phyloP scores from a whole-genome alignment of 2,797 vertebrate species.

The Falco cherrug region DNA sequence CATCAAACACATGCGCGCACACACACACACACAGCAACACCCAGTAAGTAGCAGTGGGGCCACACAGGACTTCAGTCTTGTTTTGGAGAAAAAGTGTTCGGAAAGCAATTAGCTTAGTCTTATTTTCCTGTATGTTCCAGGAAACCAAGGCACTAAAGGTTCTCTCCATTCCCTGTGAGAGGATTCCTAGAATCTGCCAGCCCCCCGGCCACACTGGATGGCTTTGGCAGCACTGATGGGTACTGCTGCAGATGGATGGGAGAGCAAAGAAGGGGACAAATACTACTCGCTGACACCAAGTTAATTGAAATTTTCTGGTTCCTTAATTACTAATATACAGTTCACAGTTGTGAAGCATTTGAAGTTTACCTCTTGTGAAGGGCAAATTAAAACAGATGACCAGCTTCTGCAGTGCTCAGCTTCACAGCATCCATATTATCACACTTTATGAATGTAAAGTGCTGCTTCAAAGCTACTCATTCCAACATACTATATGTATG shows the following conservation, averaged over 20 bases:
- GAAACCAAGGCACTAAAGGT: background rate
- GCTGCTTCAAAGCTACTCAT: background rate
- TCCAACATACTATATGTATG: background rate
- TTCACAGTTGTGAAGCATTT: background rate
- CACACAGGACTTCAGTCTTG: background rate
- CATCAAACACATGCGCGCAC: background rate
- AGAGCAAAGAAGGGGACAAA: background rate
- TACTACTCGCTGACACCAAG: background rate
- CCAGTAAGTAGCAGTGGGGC: background rate
- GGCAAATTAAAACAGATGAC: background rate
- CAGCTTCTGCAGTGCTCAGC: background rate
- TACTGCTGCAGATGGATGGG: background rate
- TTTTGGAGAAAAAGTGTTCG: background rate
- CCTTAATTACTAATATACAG: background rate
- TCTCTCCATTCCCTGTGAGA: background rate
- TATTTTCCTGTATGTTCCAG: background rate
- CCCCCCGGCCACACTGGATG: accelerated
- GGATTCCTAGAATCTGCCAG: background rate
- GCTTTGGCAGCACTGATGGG: accelerated
- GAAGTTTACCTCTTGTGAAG: background rate
- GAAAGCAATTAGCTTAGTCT: background rate
- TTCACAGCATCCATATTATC: background rate
- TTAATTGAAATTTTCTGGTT: background rate
- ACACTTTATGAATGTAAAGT: background rate
- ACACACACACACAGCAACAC: background rate